A percentile compares a stretch with the other conserved stretches of the same genome.
phyloP scores from a whole-genome alignment of 2,797 vertebrate genomes.

The Bryconaethiops microstoma region DNA sequence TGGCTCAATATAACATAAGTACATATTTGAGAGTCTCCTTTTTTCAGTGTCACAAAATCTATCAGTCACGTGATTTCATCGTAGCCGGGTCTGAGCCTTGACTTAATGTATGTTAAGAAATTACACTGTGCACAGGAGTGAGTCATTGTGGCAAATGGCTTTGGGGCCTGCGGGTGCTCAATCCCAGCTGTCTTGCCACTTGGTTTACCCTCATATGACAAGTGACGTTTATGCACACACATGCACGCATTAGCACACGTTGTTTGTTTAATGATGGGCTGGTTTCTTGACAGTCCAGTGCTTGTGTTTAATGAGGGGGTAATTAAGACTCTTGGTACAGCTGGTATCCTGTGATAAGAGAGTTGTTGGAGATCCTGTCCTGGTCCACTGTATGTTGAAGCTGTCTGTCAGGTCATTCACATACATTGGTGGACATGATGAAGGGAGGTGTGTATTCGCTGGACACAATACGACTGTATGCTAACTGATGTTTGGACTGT shows the following conservation, averaged over 20 bases:
- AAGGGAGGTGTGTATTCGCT: conserved; percentile 10
- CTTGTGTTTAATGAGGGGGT: conserved; percentile 38
- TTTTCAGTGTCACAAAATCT: conserved; percentile 10
- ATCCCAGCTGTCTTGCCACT: conserved; percentile 35
- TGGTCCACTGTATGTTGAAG: conserved; percentile 2
- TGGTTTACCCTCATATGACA: conserved; percentile 34
- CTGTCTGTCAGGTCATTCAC: neutral
- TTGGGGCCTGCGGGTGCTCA: conserved; percentile 10
- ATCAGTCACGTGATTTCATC: conserved; percentile 30
- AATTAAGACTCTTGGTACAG: conserved; percentile 36
- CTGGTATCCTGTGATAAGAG: conserved; percentile 29
- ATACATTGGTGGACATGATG: conserved; percentile 20
- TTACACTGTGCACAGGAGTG: conserved; percentile 8
- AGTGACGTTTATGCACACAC: conserved; percentile 26
- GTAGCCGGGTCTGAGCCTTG: neutral
- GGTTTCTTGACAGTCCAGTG: conserved; percentile 39
- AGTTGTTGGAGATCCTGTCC: conserved; percentile 11
- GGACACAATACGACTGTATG: neutral
- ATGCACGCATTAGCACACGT: neutral
- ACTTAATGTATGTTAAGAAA: conserved; percentile 7
- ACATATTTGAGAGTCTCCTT: neutral
- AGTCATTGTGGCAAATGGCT: conserved; percentile 33
- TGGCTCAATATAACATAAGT: neutral
- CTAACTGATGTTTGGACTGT: neutral
- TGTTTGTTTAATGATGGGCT: conserved; percentile 30